phyloP scores from a whole-genome alignment of 2,888 invertebrate species.

The Atrina japonica region DNA sequence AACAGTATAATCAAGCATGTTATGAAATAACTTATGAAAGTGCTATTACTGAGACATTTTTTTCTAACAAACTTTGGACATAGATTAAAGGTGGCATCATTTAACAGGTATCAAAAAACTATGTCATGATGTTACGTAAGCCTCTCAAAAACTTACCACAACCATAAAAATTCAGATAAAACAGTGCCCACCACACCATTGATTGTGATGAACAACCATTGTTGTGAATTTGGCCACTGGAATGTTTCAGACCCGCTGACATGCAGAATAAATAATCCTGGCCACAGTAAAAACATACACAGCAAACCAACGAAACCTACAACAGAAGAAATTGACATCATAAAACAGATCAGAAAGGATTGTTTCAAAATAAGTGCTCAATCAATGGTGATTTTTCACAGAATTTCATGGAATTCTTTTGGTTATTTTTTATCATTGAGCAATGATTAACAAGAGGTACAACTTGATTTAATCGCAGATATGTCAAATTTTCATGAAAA shows the following conservation, averaged over 20 bases:
- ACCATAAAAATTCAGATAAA: constrained; percentile 94
- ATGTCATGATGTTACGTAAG: too few relatives aligned
- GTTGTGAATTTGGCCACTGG: constrained; percentile 90
- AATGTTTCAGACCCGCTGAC: constrained; percentile 90
- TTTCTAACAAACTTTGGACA: too few relatives aligned
- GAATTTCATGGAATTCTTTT: background rate
- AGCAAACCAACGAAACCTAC: constrained; percentile 96
- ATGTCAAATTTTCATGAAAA: too few relatives aligned
- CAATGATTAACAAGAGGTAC: background rate
- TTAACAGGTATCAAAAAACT: too few relatives aligned
- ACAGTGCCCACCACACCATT: constrained; percentile 96
- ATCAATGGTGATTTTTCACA: background rate
- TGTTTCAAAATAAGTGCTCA: too few relatives aligned
- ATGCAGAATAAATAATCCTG: constrained; percentile 92
- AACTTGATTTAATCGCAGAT: background rate
- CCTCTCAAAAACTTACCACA: constrained; percentile 90
- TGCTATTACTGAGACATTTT: too few relatives aligned
- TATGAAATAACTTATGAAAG: too few relatives aligned
- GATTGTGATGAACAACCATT: constrained; percentile 89
- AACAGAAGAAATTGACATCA: too few relatives aligned
- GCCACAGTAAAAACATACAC: constrained; percentile 93
- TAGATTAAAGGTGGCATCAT: too few relatives aligned
- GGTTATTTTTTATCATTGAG: background rate
- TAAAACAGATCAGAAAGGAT: too few relatives aligned
- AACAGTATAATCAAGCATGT: too few relatives aligned